These are phyloP conservation scores for Hozukius guyotensis DNA, from an alignment of 2,797 vertebrate genomes.

Conservation along the genomic window DNA sequence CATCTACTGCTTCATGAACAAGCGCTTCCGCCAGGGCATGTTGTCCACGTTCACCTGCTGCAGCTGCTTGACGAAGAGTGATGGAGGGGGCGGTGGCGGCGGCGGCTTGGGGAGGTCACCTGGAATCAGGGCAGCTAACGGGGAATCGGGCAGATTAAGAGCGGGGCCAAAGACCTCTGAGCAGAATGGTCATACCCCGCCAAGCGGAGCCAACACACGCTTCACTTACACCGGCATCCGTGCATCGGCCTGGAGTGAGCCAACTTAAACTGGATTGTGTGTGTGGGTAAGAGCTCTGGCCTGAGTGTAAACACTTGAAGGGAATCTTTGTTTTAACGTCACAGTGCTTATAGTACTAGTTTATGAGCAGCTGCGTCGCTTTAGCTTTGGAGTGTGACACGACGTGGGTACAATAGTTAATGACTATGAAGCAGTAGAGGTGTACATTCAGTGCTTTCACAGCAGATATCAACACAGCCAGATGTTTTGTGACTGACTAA, in stretches of 20 bases:
- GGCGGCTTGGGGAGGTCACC: constrained; percentile 19
- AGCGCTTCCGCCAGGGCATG: constrained; percentile 91
- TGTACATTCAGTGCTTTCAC: constrained; percentile 1
- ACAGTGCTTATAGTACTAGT: constrained; percentile 22
- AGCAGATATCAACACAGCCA: background rate
- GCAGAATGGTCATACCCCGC: constrained; percentile 82
- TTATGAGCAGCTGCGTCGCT: constrained; percentile 37
- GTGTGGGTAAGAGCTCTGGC: background rate
- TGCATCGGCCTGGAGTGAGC: constrained; percentile 65
- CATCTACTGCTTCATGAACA: constrained; percentile 99
- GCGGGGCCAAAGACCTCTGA: constrained; percentile 53
- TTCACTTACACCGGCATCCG: constrained; percentile 85
- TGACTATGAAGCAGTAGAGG: background rate
- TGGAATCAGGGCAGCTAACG: constrained; percentile 15
- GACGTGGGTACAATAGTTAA: background rate
- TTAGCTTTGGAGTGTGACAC: constrained; percentile 13
- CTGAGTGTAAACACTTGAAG: background rate
- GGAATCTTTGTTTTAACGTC: constrained; percentile 1
- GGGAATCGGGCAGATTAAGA: background rate
- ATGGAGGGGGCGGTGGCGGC: background rate
- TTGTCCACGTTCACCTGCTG: constrained; percentile 91
- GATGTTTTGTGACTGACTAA: constrained; percentile 6
- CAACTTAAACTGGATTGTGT: constrained; percentile 32
- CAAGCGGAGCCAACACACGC: constrained; percentile 75
- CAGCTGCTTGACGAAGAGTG: background rate